These are phyloP conservation scores for Ceraclea dissimilis DNA, from an alignment of 2,888 invertebrate species.

Conservation along the genomic window DNA sequence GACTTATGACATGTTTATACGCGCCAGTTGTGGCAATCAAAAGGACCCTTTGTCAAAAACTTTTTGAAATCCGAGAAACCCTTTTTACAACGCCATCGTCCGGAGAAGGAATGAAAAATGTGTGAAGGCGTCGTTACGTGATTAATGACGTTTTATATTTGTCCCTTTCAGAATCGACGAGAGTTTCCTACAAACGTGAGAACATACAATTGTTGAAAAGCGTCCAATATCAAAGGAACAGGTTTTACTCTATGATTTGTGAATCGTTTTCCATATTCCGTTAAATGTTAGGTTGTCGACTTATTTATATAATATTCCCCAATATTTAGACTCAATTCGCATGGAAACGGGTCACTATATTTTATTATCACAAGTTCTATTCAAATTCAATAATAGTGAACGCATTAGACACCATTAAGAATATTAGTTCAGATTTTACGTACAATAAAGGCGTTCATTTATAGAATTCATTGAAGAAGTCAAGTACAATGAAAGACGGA, in stretches of 20 bases:
- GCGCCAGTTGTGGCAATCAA: conserved; percentile 20
- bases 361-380: too few relatives aligned
- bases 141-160: conserved; percentile 14
- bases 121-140: conserved; percentile 11
- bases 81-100: conserved; percentile 10
- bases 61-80: conserved; percentile 13
- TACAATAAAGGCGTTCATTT: too few relatives aligned
- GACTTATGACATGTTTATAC: conserved; percentile 26
- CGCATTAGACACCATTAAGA: too few relatives aligned
- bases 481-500: too few relatives aligned
- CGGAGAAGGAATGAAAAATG: conserved; percentile 9
- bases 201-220: background rate
- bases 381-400: too few relatives aligned
- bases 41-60: conserved; percentile 16
- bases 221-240: background rate
- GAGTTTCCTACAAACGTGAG: conserved; percentile 6
- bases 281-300: background rate
- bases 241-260: conserved; percentile 9
- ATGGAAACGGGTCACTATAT: too few relatives aligned
- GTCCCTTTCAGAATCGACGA: conserved; percentile 7
- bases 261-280: background rate
- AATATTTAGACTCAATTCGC: too few relatives aligned
- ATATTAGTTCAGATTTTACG: too few relatives aligned
- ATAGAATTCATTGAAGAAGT: too few relatives aligned
- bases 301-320: background rate